phyloP scores from a whole-genome alignment of 2,888 invertebrate species.

The Campoplex nolae region DNA sequence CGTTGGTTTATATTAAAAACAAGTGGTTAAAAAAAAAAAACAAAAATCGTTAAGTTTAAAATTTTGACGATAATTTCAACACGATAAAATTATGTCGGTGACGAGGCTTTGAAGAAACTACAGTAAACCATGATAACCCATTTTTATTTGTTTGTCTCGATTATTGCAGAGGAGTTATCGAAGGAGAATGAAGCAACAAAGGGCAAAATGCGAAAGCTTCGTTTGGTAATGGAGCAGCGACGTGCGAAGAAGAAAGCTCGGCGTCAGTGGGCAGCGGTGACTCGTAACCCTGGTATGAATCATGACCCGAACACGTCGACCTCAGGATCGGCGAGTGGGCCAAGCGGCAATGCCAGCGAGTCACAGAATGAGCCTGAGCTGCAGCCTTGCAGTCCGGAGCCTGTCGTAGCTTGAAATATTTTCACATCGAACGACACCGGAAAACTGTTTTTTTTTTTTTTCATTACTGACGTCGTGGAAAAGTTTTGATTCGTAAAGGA shows the following conservation, averaged over 20 bases:
- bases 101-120: neutral
- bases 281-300: constrained; percentile 83
- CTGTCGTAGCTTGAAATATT: constrained; percentile 82
- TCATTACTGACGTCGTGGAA: neutral
- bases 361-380: constrained; percentile 82
- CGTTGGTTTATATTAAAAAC: too few relatives aligned
- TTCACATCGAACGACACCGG: neutral
- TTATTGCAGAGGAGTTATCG: constrained; percentile 85
- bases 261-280: constrained; percentile 87
- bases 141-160: neutral
- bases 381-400: constrained; percentile 82
- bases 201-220: constrained; percentile 94
- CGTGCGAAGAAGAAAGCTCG: constrained; percentile 89
- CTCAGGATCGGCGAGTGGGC: constrained; percentile 70
- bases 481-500: constrained; percentile 39
- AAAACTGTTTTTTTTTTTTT: neutral
- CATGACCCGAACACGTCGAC: constrained; percentile 81
- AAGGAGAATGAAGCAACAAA: constrained; percentile 92
- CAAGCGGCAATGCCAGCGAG: constrained; percentile 75
- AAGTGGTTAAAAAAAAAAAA: too few relatives aligned
- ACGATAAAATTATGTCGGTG: too few relatives aligned
- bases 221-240: constrained; percentile 95
- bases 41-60: too few relatives aligned
- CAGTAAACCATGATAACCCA: neutral
- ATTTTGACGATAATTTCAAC: too few relatives aligned